phyloP scores from a whole-genome alignment of 2,888 invertebrate species.

The Melangyna quadrimaculata region DNA sequence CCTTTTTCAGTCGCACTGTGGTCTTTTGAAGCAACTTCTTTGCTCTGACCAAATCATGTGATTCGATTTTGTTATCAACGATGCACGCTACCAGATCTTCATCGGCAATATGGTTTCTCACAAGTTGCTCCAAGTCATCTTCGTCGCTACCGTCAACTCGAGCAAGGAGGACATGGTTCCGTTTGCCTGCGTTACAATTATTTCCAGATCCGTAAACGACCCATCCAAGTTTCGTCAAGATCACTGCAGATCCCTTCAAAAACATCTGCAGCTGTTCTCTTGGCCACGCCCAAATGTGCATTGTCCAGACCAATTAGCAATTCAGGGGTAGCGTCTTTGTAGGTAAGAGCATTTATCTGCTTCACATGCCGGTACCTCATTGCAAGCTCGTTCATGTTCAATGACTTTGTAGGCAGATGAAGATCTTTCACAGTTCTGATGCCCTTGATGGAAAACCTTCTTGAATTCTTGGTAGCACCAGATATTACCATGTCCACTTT shows the following conservation, averaged over 20 bases:
- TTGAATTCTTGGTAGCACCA: not conserved
- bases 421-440: not conserved
- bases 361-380: not conserved
- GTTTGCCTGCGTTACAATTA: not conserved
- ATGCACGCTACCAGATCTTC: too few relatives aligned
- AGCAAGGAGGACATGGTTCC: not conserved
- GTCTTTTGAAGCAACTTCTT: too few relatives aligned
- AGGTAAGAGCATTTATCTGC: not conserved
- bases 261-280: not conserved
- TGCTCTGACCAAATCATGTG: too few relatives aligned
- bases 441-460: not conserved
- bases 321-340: not conserved
- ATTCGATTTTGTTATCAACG: too few relatives aligned
- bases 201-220: not conserved
- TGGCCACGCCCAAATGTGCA: not conserved
- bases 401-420: not conserved
- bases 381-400: not conserved
- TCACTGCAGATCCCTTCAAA: not conserved
- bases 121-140: too few relatives aligned
- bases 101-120: too few relatives aligned
- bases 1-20: too few relatives aligned
- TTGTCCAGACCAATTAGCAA: not conserved
- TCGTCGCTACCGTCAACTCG: not conserved
- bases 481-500: not conserved
- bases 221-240: not conserved